Evolutionary conservation across 2,888 invertebrate species (phyloP).

Genomic region (Perizoma flavofasciatum): DNA sequence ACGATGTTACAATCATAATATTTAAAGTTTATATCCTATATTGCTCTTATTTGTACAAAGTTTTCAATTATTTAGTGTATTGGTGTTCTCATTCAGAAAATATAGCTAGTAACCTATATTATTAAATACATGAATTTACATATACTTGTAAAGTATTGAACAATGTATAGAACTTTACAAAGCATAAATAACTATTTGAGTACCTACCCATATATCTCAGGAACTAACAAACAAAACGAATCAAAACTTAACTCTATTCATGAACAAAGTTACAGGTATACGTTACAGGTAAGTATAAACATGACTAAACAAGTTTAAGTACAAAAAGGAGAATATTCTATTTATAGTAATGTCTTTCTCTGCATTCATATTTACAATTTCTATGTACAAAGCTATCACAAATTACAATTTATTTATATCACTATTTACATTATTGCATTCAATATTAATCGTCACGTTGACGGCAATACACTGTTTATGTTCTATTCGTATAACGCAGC

Average conservation of each 20-base stretch:
- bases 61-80: conserved; percentile 71
- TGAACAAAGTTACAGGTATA: conserved; percentile 45
- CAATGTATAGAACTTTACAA: conserved; percentile 63
- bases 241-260: conserved; percentile 56
- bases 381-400: conserved; percentile 83
- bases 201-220: conserved; percentile 63
- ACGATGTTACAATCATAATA: conserved; percentile 53
- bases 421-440: conserved; percentile 83
- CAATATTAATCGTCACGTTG: conserved; percentile 62
- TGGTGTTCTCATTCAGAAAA: conserved; percentile 80
- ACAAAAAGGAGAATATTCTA: conserved; percentile 70
- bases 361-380: conserved; percentile 75
- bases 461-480: conserved; percentile 59
- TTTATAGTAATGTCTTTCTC: conserved; percentile 66
- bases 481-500: conserved; percentile 60
- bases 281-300: conserved; percentile 42
- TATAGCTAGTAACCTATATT: conserved; percentile 60
- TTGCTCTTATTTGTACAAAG: conserved; percentile 84
- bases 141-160: conserved; percentile 55
- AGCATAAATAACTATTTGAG: conserved; percentile 57
- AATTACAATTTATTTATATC: conserved; percentile 78
- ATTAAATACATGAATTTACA: conserved; percentile 67
- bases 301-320: conserved; percentile 73
- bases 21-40: conserved; percentile 74
- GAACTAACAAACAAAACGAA: conserved; percentile 67